Conservation (phyloP, 2,797 vertebrate species). For the Molothrus ater region DNA sequence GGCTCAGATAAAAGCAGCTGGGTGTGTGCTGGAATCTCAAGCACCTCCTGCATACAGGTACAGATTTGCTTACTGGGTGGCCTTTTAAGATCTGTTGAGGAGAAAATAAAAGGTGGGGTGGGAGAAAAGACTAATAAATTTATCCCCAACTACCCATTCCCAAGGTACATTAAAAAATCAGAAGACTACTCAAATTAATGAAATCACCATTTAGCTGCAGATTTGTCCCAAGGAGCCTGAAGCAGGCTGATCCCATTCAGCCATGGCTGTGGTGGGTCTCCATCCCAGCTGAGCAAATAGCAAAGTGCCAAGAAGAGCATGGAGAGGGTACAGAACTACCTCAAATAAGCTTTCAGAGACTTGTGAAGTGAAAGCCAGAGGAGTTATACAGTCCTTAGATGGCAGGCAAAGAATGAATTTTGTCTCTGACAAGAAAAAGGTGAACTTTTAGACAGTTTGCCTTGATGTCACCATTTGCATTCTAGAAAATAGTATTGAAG, state of each 20-base stretch:
- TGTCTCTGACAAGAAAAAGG: background rate
- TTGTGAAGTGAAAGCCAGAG: background rate
- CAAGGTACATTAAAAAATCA: background rate
- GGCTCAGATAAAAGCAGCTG: background rate
- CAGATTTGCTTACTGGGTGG: background rate
- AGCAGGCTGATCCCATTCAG: background rate
- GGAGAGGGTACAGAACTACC: background rate
- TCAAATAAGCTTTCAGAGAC: background rate
- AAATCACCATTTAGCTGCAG: background rate
- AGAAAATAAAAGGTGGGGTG: background rate
- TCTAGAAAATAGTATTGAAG: background rate
- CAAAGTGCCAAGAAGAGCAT: rapidly evolving
- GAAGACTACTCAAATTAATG: conserved; percentile 17
- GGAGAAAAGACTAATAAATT: background rate
- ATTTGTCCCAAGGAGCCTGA: background rate
- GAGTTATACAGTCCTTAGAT: background rate
- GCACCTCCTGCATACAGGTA: background rate
- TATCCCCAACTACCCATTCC: conserved; percentile 20
- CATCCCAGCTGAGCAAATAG: background rate
- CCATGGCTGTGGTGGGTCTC: rapidly evolving
- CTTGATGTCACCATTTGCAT: background rate
- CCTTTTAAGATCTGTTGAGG: conserved; percentile 27
- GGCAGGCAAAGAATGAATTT: background rate
- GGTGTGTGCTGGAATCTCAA: background rate
- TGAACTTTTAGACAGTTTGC: background rate